Evolutionary conservation across 2,797 vertebrate species (phyloP).

Genomic region (Myotis vivesi): DNA sequence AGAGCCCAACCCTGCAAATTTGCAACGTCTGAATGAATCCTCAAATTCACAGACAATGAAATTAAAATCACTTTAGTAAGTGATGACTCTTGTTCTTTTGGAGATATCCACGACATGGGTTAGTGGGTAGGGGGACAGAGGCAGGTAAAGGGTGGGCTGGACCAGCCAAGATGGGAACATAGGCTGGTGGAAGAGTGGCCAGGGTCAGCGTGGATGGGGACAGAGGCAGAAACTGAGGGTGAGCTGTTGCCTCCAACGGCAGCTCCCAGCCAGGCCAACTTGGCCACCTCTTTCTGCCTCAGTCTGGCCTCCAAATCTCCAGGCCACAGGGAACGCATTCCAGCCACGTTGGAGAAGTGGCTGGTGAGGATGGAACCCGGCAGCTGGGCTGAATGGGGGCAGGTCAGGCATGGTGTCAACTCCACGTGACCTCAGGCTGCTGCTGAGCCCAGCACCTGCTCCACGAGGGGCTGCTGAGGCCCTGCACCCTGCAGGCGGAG

Average conservation of each 20-base stretch:
- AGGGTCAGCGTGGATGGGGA: neutral
- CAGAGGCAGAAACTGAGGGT: neutral
- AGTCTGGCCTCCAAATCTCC: neutral
- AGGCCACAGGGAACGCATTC: neutral
- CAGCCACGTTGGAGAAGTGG: neutral
- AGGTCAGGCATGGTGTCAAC: neutral
- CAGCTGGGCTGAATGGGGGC: neutral
- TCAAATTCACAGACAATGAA: neutral
- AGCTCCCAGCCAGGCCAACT: neutral
- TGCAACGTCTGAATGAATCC: neutral
- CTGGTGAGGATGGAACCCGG: neutral
- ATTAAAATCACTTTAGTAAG: neutral
- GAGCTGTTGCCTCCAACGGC: neutral
- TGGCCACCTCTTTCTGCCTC: neutral
- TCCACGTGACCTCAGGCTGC: neutral
- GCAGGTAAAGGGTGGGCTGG: neutral
- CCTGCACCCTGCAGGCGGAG: fast-evolving
- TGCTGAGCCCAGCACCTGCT: neutral
- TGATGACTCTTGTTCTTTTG: neutral
- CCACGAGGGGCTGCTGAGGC: neutral
- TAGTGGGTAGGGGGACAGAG: neutral
- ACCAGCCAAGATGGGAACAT: neutral
- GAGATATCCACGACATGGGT: neutral
- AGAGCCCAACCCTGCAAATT: neutral
- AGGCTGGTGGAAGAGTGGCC: neutral